Evolutionary conservation across 2,113 vertebrate genomes (phyloP).

Genomic region (Halcyon malimbica): DNA sequence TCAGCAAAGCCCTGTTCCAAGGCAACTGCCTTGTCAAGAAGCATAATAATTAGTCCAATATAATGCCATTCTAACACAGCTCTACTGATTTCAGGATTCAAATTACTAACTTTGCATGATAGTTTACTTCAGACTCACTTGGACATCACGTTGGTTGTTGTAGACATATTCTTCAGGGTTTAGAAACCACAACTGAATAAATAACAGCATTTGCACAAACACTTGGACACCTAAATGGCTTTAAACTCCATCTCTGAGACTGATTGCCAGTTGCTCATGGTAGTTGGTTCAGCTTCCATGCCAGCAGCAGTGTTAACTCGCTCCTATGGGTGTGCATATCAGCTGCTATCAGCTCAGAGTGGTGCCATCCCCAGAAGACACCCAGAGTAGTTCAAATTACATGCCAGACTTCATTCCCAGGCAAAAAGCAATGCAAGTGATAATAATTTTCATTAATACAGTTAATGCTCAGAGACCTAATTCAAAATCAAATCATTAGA

Average conservation of each 20-base stretch:
- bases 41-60: background rate
- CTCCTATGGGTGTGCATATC: background rate
- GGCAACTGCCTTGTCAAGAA: background rate
- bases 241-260: background rate
- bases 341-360: background rate
- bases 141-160: background rate
- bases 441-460: background rate
- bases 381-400: background rate
- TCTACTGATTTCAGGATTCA: background rate
- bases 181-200: background rate
- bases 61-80: background rate
- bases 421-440: background rate
- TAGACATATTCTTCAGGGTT: background rate
- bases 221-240: background rate
- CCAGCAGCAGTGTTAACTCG: background rate
- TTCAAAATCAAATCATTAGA: background rate
- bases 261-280: background rate
- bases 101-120: background rate
- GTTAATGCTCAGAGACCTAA: background rate
- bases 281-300: background rate
- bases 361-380: background rate
- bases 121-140: background rate
- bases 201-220: background rate
- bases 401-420: background rate
- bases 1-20: background rate